phyloP scores from a whole-genome alignment of 2,797 vertebrate species.

The Muraenolepis orangiensis region DNA sequence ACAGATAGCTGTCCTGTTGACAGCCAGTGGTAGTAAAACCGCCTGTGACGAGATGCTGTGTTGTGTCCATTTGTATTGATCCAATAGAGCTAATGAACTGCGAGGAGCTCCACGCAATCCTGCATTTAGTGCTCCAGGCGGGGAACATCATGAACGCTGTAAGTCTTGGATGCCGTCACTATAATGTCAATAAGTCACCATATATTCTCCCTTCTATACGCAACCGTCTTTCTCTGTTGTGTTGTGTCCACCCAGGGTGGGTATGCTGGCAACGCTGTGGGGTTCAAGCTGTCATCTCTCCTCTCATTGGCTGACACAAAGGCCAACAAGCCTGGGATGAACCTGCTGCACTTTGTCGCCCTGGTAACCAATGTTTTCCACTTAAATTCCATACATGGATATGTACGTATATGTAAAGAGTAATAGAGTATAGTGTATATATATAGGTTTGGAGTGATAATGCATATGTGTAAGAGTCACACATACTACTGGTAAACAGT shows the following conservation, averaged over 20 bases:
- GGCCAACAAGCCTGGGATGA: slow-evolving; percentile 98
- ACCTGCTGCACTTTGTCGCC: slow-evolving; percentile 95
- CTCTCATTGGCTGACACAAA: slow-evolving; percentile 96
- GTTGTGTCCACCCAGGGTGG: slow-evolving; percentile 80
- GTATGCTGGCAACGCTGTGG: slow-evolving; percentile 94
- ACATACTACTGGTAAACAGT: neutral
- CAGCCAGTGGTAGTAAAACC: slow-evolving; percentile 1
- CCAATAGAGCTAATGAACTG: slow-evolving; percentile 88
- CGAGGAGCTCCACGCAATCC: slow-evolving; percentile 90
- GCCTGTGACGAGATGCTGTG: neutral
- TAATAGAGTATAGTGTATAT: neutral
- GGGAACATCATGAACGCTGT: slow-evolving; percentile 99
- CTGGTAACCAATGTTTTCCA: slow-evolving; percentile 75
- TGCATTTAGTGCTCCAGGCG: slow-evolving; percentile 95
- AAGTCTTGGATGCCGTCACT: slow-evolving; percentile 54
- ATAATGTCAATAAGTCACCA: neutral
- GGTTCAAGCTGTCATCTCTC: slow-evolving; percentile 95
- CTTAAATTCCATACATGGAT: neutral
- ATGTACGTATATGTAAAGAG: neutral
- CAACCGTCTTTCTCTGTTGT: neutral
- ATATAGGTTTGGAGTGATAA: neutral
- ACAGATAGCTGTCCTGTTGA: neutral
- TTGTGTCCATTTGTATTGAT: slow-evolving; percentile 37
- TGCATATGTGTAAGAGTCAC: neutral
- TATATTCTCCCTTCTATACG: neutral